Evolutionary conservation across 2,797 vertebrate species (phyloP).

Genomic region (Nothura maculosa): DNA sequence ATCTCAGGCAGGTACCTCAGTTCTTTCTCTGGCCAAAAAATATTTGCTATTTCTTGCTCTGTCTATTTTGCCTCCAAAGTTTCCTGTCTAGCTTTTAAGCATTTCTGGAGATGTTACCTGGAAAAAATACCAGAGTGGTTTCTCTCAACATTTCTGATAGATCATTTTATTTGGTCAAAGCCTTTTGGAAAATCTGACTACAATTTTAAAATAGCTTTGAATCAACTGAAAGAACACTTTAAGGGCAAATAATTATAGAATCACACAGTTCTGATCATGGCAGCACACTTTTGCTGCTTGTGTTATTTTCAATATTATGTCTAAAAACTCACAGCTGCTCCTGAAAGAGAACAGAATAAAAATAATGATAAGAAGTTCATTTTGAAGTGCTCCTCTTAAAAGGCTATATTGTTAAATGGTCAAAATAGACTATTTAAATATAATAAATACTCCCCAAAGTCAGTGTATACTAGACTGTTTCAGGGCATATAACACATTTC

Average conservation of each 20-base stretch:
- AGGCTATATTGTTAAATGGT: background rate
- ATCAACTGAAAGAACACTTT: background rate
- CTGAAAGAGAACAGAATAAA: conserved; percentile 26
- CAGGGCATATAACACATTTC: background rate
- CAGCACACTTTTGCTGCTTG: conserved; percentile 5
- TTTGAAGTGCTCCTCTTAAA: background rate
- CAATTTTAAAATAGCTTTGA: conserved; percentile 1
- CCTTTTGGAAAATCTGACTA: background rate
- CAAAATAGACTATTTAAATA: conserved; percentile 21
- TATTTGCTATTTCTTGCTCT: background rate
- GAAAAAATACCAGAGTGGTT: background rate
- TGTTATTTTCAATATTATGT: background rate
- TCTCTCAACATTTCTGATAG: background rate
- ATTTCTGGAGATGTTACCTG: background rate
- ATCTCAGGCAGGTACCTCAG: background rate
- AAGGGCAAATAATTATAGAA: background rate
- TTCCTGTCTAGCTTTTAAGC: background rate
- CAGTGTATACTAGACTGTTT: background rate
- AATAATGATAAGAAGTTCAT: conserved; percentile 33
- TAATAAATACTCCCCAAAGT: background rate
- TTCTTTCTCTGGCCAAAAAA: background rate
- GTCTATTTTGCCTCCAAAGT: background rate
- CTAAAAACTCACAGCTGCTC: conserved; percentile 29
- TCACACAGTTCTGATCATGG: background rate
- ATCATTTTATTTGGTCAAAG: background rate